Evolutionary conservation across 1,140 invertebrate species (phyloP).

Genomic region (Armadillidium nasatum): DNA sequence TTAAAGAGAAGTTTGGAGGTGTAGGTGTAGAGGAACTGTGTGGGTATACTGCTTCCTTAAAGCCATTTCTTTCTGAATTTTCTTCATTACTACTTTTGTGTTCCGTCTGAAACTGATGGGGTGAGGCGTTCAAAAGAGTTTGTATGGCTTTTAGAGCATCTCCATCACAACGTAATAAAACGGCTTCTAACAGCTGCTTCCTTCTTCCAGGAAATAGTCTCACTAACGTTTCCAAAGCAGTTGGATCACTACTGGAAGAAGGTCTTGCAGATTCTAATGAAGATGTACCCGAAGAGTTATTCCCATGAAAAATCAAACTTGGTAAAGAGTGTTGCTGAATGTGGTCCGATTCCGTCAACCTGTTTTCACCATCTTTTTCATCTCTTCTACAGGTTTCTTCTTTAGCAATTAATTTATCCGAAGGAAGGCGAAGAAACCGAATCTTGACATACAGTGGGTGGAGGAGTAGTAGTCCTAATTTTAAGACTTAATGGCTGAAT

Average conservation of each 20-base stretch:
- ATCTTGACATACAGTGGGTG: neutral
- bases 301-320: too few relatives aligned
- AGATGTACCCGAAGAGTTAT: too few relatives aligned
- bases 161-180: conserved; percentile 66
- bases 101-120: conserved; percentile 44
- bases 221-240: conserved; percentile 62
- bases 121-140: conserved; percentile 66
- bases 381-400: neutral
- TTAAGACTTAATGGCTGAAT: neutral
- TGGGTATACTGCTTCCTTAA: neutral
- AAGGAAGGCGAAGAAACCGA: neutral
- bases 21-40: conserved; percentile 31
- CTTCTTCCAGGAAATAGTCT: conserved; percentile 79
- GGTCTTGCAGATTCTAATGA: neutral
- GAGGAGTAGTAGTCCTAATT: neutral
- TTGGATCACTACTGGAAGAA: neutral
- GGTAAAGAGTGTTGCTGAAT: too few relatives aligned
- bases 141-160: conserved; percentile 88
- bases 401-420: neutral
- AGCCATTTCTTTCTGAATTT: neutral
- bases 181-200: conserved; percentile 72
- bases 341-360: too few relatives aligned
- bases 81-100: conserved; percentile 8
- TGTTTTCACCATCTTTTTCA: neutral
- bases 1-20: conserved; percentile 19